A percentile compares a stretch with the other conserved stretches of the same genome.
phyloP scores from a whole-genome alignment of 2,797 vertebrate species.

The Microhierax caerulescens region DNA sequence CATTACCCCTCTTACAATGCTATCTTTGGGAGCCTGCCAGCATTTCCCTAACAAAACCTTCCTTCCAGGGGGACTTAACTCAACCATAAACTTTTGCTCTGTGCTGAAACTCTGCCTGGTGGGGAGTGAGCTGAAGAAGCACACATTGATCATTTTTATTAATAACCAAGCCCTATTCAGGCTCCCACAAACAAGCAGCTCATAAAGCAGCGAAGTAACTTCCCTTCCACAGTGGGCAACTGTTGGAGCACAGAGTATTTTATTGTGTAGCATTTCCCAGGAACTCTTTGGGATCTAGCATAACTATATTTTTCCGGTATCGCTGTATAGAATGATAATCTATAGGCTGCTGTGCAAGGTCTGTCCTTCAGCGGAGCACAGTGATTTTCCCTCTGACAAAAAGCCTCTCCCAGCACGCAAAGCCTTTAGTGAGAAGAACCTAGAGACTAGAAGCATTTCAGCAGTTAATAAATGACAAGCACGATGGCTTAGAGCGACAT shows the following conservation, averaged over 20 bases:
- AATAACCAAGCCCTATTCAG: neutral
- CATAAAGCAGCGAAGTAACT: constrained; percentile 3
- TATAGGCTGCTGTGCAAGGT: neutral
- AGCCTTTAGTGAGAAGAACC: neutral
- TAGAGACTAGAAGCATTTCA: neutral
- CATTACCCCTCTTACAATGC: constrained; percentile 40
- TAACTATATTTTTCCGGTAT: neutral
- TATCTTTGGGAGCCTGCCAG: constrained; percentile 56
- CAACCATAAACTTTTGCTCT: constrained; percentile 38
- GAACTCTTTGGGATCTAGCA: neutral
- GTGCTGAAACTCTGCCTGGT: constrained; percentile 35
- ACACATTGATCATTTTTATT: constrained; percentile 49
- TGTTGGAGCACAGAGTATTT: neutral
- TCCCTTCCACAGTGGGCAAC: neutral
- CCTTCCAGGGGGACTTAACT: constrained; percentile 24
- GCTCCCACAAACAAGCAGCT: neutral
- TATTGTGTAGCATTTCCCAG: neutral
- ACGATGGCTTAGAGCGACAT: neutral
- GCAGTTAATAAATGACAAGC: neutral
- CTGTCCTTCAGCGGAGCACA: neutral
- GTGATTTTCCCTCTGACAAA: neutral
- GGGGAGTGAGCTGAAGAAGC: constrained; percentile 3
- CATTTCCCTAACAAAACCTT: constrained; percentile 51
- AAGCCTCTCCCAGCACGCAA: neutral
- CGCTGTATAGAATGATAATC: neutral